These are phyloP conservation scores for Macroteleia sp. DNA, from an alignment of 2,888 invertebrate species.

Conservation along the genomic window DNA sequence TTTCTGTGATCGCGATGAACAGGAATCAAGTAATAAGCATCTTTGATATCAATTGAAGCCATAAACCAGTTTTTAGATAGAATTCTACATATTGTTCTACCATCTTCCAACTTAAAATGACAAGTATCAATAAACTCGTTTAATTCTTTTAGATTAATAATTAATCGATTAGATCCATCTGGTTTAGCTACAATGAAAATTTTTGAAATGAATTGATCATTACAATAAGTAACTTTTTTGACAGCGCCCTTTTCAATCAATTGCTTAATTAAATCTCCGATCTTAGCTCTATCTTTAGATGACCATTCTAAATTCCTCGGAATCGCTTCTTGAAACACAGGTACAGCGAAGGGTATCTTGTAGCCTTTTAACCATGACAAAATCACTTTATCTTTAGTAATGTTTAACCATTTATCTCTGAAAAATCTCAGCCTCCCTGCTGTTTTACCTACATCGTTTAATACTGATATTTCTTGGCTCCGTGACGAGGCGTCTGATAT, in stretches of 20 bases:
- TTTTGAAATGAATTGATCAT: constrained; percentile 50
- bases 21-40: constrained; percentile 16
- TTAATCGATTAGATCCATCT: constrained; percentile 38
- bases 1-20: constrained; percentile 5
- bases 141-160: constrained; percentile 54
- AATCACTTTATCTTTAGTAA: not conserved
- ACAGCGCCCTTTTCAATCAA: constrained; percentile 35
- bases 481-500: not conserved
- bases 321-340: constrained; percentile 4
- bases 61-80: constrained; percentile 35
- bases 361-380: constrained; percentile 45
- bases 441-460: constrained; percentile 13
- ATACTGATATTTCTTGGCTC: not conserved
- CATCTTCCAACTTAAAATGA: constrained; percentile 61
- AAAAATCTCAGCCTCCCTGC: constrained; percentile 4
- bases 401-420: not conserved
- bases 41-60: constrained; percentile 39
- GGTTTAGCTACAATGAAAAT: constrained; percentile 46
- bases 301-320: not conserved
- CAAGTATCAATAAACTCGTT: constrained; percentile 40
- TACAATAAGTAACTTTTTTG: not conserved
- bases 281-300: not conserved
- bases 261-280: constrained; percentile 4
- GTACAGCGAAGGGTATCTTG: constrained; percentile 15
- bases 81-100: constrained; percentile 32